phyloP scores from a whole-genome alignment of 2,888 invertebrate species.

The Cheilosia pagana region DNA sequence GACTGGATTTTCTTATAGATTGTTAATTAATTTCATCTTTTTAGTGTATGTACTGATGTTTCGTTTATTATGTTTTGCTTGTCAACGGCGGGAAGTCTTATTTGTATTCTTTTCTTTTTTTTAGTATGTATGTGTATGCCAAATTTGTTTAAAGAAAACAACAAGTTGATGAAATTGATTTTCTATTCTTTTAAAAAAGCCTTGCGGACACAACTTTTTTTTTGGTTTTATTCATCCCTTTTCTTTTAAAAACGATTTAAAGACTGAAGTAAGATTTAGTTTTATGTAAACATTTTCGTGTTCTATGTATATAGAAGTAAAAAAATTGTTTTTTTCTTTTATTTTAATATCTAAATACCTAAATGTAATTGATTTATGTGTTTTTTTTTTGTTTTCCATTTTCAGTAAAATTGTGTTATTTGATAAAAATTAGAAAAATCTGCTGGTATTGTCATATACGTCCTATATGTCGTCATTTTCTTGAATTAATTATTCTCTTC shows the following conservation, averaged over 20 bases:
- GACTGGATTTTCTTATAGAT: conserved; percentile 54
- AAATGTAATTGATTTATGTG: conserved; percentile 60
- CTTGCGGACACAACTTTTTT: conserved; percentile 46
- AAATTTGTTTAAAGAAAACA: conserved; percentile 40
- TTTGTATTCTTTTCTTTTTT: conserved; percentile 50
- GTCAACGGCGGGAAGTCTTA: conserved; percentile 74
- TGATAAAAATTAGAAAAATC: conserved; percentile 66
- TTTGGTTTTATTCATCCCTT: conserved; percentile 73
- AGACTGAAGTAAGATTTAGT: conserved; percentile 58
- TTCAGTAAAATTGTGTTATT: conserved; percentile 71
- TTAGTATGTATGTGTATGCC: conserved; percentile 32
- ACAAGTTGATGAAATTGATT: conserved; percentile 35
- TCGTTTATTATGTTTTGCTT: conserved; percentile 70
- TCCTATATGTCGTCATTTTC: conserved; percentile 63
- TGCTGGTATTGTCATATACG: conserved; percentile 74
- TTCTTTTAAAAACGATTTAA: conserved; percentile 75
- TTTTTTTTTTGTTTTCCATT: conserved; percentile 59
- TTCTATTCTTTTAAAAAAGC: conserved; percentile 43
- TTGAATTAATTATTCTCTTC: conserved; percentile 13
- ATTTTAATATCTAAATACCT: conserved; percentile 67
- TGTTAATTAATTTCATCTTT: conserved; percentile 31
- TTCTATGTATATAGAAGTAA: conserved; percentile 73
- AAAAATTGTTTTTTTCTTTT: conserved; percentile 55
- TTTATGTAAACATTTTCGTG: conserved; percentile 64
- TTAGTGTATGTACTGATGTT: conserved; percentile 64